These are phyloP conservation scores for Corythornis cristatus DNA, from an alignment of 2,113 vertebrate species.

Conservation along the genomic window DNA sequence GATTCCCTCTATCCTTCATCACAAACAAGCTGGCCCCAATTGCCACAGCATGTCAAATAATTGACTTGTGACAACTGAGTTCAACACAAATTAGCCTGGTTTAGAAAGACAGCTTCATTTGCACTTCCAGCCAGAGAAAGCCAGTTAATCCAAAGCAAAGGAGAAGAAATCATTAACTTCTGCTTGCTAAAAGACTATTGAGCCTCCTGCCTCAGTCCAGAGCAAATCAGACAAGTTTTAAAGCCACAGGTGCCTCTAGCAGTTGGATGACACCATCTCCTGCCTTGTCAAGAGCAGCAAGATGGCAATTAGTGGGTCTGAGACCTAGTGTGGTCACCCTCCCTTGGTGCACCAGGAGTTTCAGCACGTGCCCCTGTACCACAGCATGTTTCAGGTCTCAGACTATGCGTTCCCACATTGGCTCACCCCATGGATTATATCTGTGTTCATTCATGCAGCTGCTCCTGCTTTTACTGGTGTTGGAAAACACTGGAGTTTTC, in stretches of 20 bases:
- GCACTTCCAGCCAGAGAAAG: background rate
- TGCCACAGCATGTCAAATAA: background rate
- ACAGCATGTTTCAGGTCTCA: fast-evolving
- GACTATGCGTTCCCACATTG: background rate
- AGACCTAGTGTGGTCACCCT: background rate
- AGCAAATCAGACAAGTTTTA: background rate
- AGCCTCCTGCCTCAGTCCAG: background rate
- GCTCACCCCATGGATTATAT: background rate
- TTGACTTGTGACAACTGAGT: background rate
- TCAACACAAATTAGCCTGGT: background rate
- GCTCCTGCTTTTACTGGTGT: background rate
- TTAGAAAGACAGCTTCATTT: background rate
- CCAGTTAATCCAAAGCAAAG: background rate
- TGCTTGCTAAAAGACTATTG: background rate
- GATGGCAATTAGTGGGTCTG: background rate
- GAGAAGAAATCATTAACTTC: background rate
- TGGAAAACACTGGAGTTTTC: background rate
- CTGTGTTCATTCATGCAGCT: background rate
- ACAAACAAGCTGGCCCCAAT: background rate
- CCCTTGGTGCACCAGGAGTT: background rate
- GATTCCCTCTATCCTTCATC: fast-evolving
- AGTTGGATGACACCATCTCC: background rate
- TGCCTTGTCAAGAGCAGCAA: background rate
- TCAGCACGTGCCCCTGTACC: background rate
- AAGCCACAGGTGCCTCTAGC: background rate